Base-by-base conservation (phyloP, 2,113 vertebrate genomes). In the Eupsittula cactorum region DNA sequence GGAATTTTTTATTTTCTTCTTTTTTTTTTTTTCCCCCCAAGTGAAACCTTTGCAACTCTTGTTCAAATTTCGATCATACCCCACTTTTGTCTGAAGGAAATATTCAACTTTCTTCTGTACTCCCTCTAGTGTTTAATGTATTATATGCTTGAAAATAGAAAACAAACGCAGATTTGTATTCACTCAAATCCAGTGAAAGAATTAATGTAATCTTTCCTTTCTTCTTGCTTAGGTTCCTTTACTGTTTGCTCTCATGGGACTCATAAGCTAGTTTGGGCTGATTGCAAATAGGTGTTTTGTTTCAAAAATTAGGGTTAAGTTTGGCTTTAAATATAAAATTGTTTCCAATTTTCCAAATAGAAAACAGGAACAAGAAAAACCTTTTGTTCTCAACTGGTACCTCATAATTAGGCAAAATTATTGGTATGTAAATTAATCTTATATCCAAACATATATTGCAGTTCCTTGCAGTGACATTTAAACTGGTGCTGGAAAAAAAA, bases 71-170 rank as follows among this genome's bases (percentile, higher is more conserved):
- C 20, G 16, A 50, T 63, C 2, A 1, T 33, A 28, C 17, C 70
- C 24, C 4, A 15, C 69, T 92, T 86, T 20, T 49, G 67, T 46
- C 12, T 2, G 2, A 52, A 55, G 35, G 50, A 67, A 75, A 77
- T 10, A 39, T 27, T 92, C 81, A 33, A 3, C 63, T 90, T 80
- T 90, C 47, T 90, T 76, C 49, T 78, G 23, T 41, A 37, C 96
- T 97, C 96, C 93, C 96, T 94, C 95, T 96, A 91, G 96, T 62
- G 96, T 96, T 86, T 67, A 44, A 85, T 49, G 23, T 17, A 21
- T 67, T 60, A 1, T 55, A 82, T 63, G 70, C 28, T 91, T 79
- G 70, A 20, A 46, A 76, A 41, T 7, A 35, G 42, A 33, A 87
- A 89, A 68, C 69, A 91, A 86, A 70, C 2, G 33, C 4, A 20